Conservation (phyloP, 2,113 vertebrate genomes). For the Nannobrachium achirus region DNA sequence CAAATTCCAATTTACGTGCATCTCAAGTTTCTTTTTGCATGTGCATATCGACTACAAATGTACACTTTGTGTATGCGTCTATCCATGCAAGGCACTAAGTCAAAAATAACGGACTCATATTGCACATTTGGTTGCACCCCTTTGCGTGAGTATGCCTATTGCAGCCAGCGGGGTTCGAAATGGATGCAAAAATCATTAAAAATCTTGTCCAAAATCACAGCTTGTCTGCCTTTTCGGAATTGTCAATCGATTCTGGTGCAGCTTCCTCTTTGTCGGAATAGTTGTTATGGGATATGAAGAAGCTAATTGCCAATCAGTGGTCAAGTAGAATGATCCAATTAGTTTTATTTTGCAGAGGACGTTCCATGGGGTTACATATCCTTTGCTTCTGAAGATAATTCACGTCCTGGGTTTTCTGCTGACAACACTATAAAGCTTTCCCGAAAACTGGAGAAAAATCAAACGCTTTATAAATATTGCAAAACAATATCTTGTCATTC, state of each 20-base stretch:
- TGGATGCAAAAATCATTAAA: slow-evolving; percentile 40
- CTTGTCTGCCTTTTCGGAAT: slow-evolving; percentile 11
- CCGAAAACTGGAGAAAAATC: slow-evolving; percentile 26
- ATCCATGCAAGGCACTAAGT: slow-evolving; percentile 68
- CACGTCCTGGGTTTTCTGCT: slow-evolving; percentile 32
- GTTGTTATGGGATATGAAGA: slow-evolving; percentile 31
- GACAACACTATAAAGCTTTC: slow-evolving; percentile 43
- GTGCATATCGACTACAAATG: slow-evolving; percentile 38
- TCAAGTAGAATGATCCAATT: slow-evolving; percentile 69
- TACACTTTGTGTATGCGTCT: slow-evolving; percentile 46
- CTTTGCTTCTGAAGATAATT: slow-evolving; percentile 41
- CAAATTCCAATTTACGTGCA: slow-evolving; percentile 23
- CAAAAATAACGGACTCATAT: slow-evolving; percentile 45
- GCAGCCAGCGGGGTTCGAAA: slow-evolving; percentile 53
- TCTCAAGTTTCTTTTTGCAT: slow-evolving; percentile 26
- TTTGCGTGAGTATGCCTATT: slow-evolving; percentile 39
- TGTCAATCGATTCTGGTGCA: slow-evolving; percentile 19
- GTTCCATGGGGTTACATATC: slow-evolving; percentile 51
- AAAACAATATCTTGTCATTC: slow-evolving; percentile 27
- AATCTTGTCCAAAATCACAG: slow-evolving; percentile 28
- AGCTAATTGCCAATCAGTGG: slow-evolving; percentile 55
- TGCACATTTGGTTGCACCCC: slow-evolving; percentile 66
- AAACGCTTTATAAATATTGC: slow-evolving; percentile 28
- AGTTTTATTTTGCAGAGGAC: slow-evolving; percentile 63
- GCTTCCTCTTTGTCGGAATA: slow-evolving; percentile 16